Base-by-base conservation (phyloP, 2,797 vertebrate species). In the Enteromius afrohamiltoni region DNA sequence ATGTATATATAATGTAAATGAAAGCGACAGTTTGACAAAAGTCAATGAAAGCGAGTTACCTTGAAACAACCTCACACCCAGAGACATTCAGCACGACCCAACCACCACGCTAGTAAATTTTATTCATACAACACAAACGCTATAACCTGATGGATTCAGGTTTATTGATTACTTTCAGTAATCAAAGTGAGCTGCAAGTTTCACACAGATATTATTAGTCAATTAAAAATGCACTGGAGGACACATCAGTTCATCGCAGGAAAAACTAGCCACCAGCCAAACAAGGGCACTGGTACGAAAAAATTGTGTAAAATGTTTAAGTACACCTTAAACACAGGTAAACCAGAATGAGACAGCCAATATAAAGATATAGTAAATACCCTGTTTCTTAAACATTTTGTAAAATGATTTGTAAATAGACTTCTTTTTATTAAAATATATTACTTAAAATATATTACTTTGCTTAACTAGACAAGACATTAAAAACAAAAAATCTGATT, bases 371-470 rank as follows among this genome's bases (percentile, higher is more conserved):
- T 88, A 91, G 91, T 91, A 94, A 90, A 94, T 93, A 96, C 95
- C 96, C 96, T 96, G 96, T 94, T 94, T 91, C 89, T 92, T 91
- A 92, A 91, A 87, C 60, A 40, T 84, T 85, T 79, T 85, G 77
- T 80, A 86, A 89, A 94, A 92, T 91, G 93, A 93, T 91, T 92
- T 94, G 94, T 93, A 94, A 94, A 95, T 95, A 96, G 91, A 91
- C 73, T 88, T 83, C 23, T 91, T 91, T 91, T 94, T 96, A 97
- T 95, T 96, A 97, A 97, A 97, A 98, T 97, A 98, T 98, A 98
- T 97, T 97, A 97, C 93, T 97, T 96, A 97, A 98, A 98, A 98
- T 99, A 99, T 98, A 98, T 99, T 99, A 98, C 94, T 97, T 96
- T 96, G 92, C 93, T 93, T 94, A 93, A 95, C 93, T 93, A 94